These are phyloP conservation scores for Arrhopalites spinosus DNA, from an alignment of 2,888 invertebrate species.

Conservation along the genomic window DNA sequence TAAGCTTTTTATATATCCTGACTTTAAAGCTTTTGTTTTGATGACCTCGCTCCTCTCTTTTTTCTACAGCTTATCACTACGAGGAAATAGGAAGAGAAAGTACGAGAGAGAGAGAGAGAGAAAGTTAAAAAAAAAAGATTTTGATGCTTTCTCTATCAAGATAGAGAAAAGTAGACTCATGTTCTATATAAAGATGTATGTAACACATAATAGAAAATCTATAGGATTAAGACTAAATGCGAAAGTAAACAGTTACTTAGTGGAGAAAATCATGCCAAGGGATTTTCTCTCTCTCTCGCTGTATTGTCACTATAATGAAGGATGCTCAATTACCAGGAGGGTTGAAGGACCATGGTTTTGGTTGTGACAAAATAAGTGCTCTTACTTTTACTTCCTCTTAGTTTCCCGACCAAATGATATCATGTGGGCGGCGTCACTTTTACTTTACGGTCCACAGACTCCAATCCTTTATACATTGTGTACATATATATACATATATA, in stretches of 20 bases:
- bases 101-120: neutral
- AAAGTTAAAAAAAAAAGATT: neutral
- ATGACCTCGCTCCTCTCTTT: conserved; percentile 17
- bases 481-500: neutral
- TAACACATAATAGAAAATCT: conserved; percentile 21
- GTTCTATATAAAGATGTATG: neutral
- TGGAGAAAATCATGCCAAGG: conserved; percentile 23
- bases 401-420: neutral
- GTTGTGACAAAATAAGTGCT: neutral
- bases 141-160: too few relatives aligned
- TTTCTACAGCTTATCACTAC: neutral
- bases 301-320: conserved; percentile 34
- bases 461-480: neutral
- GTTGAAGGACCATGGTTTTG: neutral
- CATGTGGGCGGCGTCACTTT: neutral
- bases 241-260: conserved; percentile 41
- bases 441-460: neutral
- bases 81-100: neutral
- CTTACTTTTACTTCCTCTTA: neutral
- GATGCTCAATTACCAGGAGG: conserved; percentile 24
- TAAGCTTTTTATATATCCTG: too few relatives aligned
- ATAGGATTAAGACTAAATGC: conserved; percentile 34
- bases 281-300: conserved; percentile 23
- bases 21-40: conserved; percentile 34
- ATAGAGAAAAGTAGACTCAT: neutral